Evolutionary conservation across 2,888 invertebrate genomes (phyloP), one percentile per base, ranked within the genome.

Genomic region (Elgonia sp.): DNA sequence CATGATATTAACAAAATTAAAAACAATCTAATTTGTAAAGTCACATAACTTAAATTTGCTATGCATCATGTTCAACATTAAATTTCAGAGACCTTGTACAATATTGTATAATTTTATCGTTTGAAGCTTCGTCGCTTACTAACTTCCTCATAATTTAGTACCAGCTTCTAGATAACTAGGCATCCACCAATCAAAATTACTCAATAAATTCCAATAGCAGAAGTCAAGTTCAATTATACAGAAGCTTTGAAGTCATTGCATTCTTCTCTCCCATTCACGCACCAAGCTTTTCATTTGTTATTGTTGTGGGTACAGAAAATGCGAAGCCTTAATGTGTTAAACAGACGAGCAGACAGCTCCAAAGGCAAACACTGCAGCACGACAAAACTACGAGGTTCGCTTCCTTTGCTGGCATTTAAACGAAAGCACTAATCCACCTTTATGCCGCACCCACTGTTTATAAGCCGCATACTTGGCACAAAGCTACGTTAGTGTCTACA

Each of bases 331-430:
- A 65, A 65, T 12, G 3, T 42, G 42, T 12, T 16, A 16, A 9
- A 18, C 12, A 40, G 40, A 72, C 9, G 21, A 16, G 10, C 21
- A 42, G 60, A 46, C 20, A 8, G 21, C 37, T 63, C 12, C 20
- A 73, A 65, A 82, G 55, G 12, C 65, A 73, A 73, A 73, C 29
- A 50, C 42, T 18, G 46, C 72, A 60, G 18, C 29, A 53, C 53
- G 75, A 75, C 83, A 75, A 84, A 69, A 76, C 53, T 57, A 46
- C 60, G 18, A 37, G 69, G n/a, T 70, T 39, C 62, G 42, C 42
- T 83, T 69, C 65, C 76, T 84, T 84, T 84, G 20, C 60, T 20
- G 20, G 60, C 50, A 69, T 76, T 84, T 76, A 76, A 84, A 84
- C 62, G 69, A 84, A 75, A 76, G 37, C 55, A 83, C 67, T 62